Evolutionary conservation across 2,888 invertebrate species (phyloP), one percentile per base, ranked within the genome.

Genomic region (Epistrophe grossulariae): DNA sequence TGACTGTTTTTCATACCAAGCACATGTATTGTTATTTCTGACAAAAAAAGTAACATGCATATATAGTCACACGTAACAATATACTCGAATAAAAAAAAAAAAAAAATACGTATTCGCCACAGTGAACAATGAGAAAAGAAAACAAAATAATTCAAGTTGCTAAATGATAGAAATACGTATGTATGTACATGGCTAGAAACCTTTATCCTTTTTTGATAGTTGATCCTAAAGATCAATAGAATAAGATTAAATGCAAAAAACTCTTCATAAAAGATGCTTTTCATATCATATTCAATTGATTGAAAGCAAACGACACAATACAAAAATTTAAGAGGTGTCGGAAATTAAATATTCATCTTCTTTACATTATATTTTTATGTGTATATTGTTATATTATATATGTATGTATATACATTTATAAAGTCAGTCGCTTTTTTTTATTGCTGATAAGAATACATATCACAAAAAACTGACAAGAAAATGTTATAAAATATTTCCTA

Each of bases 91-190:
- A 55, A 28, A 40, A 19, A 40, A 73, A n/a, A 55, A 78, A 72
- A 79, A 74, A 84, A 2, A 66, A 79, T 79, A 64, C 74, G 84
- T 71, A 84, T 79, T 62, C 84, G 84, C 84, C 57, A 55, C 57
- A 55, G 71, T 31, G 24, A 55, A 52, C 35, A 17, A 48, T 35
- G 19, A 31, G 17, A 9, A 68, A n/a, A 35, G 7, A 24, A 40
- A 40, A 8, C 5, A n/a, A 45, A n/a, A 45, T 45, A 45, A 19
- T 3, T 19, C 13, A 62, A 43, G 60, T 62, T 43, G 17, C 17
- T 66, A 45, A 66, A 48, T 66, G 48, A 45, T 17, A 45, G 11
- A 48, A 59, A 31, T 35, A 31, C 11, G 15, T 60, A 15, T 9
- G 7, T 31, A 31, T 9, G 7, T 31, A 31, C 31, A 31, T 13